Base-by-base conservation (phyloP, 2,888 invertebrate species). In the Lucinisca nassula region DNA sequence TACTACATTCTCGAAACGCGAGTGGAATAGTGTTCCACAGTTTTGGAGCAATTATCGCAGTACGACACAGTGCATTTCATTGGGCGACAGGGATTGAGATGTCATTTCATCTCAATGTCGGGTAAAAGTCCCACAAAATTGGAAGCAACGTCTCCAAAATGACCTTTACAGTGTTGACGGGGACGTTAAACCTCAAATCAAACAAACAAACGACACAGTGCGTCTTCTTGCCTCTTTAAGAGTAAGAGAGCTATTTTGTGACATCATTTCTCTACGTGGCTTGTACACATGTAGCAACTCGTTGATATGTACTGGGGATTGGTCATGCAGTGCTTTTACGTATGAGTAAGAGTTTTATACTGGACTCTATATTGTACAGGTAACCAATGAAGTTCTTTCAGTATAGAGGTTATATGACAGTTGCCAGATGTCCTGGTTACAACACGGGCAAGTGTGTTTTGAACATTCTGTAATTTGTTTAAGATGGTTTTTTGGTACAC, bases 371-470 rank as follows among this genome's bases (percentile, higher is more conserved):
- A 27, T 32, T 82, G 82, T 72, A 83, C 73, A 37, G 74, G 83
- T 49, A 87, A 24, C 81, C 83, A 87, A 73, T 87, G 83, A 38
- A 83, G 79, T 38, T 80, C 72, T 35, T 82, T 83, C 58, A 83
- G 45, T 17, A 77, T 76, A 14, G 80, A 79, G 3, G 82, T 82
- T 38, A 82, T 76, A 45, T 79, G 82, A 70, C 27, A 27, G 32
- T 55, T 55, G 6, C 79, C 51, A 38, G 70, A 67, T 38, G 30
- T 49, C 70, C 70, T 67, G 30, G 79, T 79, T n/a, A 79, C 70
- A 45, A 79, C 35, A 17, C 79, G 79, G 6, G 70, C 67, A 30
- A 70, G 70, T 79, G 79, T 78, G 67, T 61, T 78, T 61, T 78
- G 78, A 30, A 78, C 78, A 67, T 24, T 78, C 17, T 77, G 78